Conservation (phyloP, 2,113 vertebrate genomes). For the Myrmecobius fasciatus region DNA sequence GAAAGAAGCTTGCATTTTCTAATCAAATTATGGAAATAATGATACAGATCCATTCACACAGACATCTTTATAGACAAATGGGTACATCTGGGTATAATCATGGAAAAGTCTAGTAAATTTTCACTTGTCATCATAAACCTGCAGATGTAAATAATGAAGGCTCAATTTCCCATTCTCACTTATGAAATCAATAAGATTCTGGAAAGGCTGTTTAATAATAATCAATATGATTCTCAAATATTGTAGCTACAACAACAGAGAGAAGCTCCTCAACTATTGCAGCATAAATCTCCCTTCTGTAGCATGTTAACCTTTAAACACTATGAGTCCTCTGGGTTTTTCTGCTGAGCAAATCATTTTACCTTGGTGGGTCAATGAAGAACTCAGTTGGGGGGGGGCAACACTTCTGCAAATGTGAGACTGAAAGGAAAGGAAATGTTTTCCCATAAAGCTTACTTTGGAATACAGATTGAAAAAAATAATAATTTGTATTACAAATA, state of each 20-base stretch:
- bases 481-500: not conserved
- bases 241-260: slow-evolving; percentile 18
- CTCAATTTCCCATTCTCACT: slow-evolving; percentile 20
- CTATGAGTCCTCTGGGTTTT: not conserved
- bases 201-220: slow-evolving; percentile 45
- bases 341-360: not conserved
- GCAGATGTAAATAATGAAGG: slow-evolving; percentile 47
- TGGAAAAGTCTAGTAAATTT: not conserved
- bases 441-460: not conserved
- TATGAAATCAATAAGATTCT: slow-evolving; percentile 48
- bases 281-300: slow-evolving; percentile 20
- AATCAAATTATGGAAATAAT: slow-evolving; percentile 39
- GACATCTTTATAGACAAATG: not conserved
- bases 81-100: slow-evolving; percentile 22
- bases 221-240: slow-evolving; percentile 8
- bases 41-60: not conserved
- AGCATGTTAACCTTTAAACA: not conserved
- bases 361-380: not conserved
- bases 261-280: slow-evolving; percentile 1
- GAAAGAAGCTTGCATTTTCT: not conserved
- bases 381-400: not conserved
- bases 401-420: not conserved
- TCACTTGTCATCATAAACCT: not conserved
- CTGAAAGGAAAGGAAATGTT: not conserved
- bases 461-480: not conserved